Evolutionary conservation across 2,797 vertebrate genomes (phyloP).

Genomic region (Cyclopterus lumpus): DNA sequence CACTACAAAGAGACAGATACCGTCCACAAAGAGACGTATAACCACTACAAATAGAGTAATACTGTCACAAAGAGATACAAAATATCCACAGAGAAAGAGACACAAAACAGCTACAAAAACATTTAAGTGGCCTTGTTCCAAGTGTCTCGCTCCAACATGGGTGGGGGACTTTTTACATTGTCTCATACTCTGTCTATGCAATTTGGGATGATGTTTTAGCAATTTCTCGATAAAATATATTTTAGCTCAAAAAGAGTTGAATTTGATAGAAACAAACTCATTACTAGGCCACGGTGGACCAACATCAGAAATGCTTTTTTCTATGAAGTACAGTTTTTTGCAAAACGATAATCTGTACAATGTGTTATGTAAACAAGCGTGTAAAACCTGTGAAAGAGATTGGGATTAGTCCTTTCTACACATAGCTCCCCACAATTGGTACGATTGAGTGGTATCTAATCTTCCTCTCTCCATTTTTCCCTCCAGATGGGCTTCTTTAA

Average conservation of each 20-base stretch:
- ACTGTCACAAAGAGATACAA: neutral
- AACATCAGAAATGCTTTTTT: neutral
- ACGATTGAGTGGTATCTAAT: conserved; percentile 9
- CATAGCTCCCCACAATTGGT: neutral
- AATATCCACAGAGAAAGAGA: neutral
- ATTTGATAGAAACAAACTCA: neutral
- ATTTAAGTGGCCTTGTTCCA: neutral
- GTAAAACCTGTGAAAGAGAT: neutral
- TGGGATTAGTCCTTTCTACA: neutral
- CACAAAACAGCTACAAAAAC: neutral
- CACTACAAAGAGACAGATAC: neutral
- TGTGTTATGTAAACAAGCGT: neutral
- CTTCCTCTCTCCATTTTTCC: conserved; percentile 8
- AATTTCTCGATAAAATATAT: neutral
- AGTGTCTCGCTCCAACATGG: neutral
- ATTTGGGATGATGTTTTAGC: neutral
- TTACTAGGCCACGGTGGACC: neutral
- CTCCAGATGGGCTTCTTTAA: conserved; percentile 93
- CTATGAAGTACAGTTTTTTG: neutral
- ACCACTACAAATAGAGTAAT: neutral
- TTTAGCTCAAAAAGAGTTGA: too few relatives aligned
- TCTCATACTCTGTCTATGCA: neutral
- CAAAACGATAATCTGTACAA: neutral
- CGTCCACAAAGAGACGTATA: fast-evolving
- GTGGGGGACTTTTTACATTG: neutral